Percentiles rank a stretch among this genome's conserved stretches.
These are phyloP conservation scores for Noctua janthe DNA, from an alignment of 2,888 invertebrate species.

Conservation along the genomic window DNA sequence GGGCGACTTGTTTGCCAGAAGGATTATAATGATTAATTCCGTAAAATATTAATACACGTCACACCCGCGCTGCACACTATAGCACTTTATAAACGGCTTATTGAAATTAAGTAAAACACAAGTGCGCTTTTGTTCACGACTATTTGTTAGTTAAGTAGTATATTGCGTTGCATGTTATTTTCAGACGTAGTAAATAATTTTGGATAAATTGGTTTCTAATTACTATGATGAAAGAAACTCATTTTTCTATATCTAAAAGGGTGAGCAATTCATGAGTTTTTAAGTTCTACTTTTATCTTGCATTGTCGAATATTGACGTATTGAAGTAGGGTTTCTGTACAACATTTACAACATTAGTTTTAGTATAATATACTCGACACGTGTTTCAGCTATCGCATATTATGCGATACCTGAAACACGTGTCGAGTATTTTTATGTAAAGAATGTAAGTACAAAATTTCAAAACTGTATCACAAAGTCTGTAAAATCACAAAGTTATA, in stretches of 20 bases:
- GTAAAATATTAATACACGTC: slow-evolving; percentile 90
- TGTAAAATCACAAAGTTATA: too few relatives aligned
- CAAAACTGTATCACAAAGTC: too few relatives aligned
- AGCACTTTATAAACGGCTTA: slow-evolving; percentile 81
- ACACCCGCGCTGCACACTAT: slow-evolving; percentile 88
- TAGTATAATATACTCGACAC: too few relatives aligned
- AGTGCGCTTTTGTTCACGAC: slow-evolving; percentile 82
- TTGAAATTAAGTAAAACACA: slow-evolving; percentile 81
- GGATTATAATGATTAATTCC: slow-evolving; percentile 91
- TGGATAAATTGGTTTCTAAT: not conserved
- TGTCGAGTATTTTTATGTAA: too few relatives aligned
- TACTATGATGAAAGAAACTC: not conserved
- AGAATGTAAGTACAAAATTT: too few relatives aligned
- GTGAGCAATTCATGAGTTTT: not conserved
- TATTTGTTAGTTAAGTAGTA: slow-evolving; percentile 71
- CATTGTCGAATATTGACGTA: slow-evolving; percentile 25
- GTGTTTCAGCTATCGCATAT: too few relatives aligned
- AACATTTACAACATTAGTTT: slow-evolving; percentile 20
- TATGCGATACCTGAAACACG: too few relatives aligned
- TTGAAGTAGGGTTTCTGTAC: slow-evolving; percentile 64
- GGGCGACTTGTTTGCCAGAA: slow-evolving; percentile 90
- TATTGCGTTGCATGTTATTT: not conserved
- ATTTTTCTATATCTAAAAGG: not conserved
- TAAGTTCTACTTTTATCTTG: not conserved
- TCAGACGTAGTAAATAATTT: slow-evolving; percentile 1